These are phyloP conservation scores for Tetragonula clypearis DNA, from an alignment of 1,140 invertebrate genomes.

Conservation along the genomic window DNA sequence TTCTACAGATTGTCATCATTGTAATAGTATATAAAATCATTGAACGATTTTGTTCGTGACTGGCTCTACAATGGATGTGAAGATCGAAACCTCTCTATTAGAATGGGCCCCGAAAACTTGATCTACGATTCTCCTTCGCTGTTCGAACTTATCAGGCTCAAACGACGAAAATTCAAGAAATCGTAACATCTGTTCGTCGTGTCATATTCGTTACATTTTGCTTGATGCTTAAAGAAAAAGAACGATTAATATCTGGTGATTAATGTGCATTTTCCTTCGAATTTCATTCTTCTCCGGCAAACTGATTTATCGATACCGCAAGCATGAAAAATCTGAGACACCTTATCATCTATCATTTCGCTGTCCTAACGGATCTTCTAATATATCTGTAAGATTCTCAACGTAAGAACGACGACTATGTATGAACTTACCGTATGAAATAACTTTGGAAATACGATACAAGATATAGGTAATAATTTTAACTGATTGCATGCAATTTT, in stretches of 20 bases:
- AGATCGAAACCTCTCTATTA: no score
- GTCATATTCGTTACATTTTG: no score
- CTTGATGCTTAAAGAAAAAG: neutral
- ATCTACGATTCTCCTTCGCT: no score
- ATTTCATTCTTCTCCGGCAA: neutral
- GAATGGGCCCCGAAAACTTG: no score
- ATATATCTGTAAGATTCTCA: neutral
- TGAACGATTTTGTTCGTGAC: no score
- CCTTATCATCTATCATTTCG: neutral
- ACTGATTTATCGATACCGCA: neutral
- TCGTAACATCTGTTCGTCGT: no score
- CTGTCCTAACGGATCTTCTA: neutral
- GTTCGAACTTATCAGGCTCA: no score
- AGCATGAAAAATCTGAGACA: neutral
- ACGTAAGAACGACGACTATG: neutral
- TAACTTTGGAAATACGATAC: neutral
- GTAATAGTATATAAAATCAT: no score
- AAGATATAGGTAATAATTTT: neutral
- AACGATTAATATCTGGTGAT: neutral
- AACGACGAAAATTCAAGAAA: no score
- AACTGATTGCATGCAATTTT: no score
- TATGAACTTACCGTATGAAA: neutral
- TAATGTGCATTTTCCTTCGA: neutral
- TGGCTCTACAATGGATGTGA: no score
- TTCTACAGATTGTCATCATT: no score